A percentile compares a stretch with the other conserved stretches of the same genome.
phyloP scores from a whole-genome alignment of 2,113 vertebrate genomes.

The Merops nubicus region DNA sequence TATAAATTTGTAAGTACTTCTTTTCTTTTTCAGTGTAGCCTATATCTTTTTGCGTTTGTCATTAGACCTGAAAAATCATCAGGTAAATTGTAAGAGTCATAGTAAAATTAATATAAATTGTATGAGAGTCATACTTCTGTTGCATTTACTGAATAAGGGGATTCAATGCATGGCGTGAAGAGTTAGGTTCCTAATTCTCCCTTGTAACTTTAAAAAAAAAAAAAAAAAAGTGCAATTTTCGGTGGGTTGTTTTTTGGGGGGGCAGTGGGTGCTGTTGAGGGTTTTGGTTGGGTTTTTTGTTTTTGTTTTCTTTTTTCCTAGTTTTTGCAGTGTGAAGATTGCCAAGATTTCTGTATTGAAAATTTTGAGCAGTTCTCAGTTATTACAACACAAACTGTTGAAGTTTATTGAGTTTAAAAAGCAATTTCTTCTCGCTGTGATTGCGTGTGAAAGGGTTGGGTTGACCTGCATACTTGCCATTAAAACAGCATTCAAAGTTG shows the following conservation, averaged over 20 bases:
- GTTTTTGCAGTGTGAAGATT: not conserved
- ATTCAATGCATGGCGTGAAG: not conserved
- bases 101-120: too few species aligned
- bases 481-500: not conserved
- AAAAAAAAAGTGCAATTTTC: not conserved
- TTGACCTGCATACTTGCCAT: not conserved
- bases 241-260: not conserved
- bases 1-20: slow-evolving; percentile 87
- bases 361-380: not conserved
- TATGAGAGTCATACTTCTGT: not conserved
- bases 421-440: not conserved
- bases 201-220: not conserved
- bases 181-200: not conserved
- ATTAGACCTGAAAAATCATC: not conserved
- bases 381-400: not conserved
- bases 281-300: not conserved
- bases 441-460: not conserved
- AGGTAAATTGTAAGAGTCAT: too few species aligned
- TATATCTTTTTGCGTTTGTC: not conserved
- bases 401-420: not conserved
- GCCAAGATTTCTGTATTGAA: not conserved
- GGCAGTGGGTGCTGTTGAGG: rapidly evolving
- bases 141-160: not conserved
- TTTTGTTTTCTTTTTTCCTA: not conserved
- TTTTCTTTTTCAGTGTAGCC: not conserved